Conservation (phyloP, 2,113 vertebrate genomes). For the Numenius arquata region DNA sequence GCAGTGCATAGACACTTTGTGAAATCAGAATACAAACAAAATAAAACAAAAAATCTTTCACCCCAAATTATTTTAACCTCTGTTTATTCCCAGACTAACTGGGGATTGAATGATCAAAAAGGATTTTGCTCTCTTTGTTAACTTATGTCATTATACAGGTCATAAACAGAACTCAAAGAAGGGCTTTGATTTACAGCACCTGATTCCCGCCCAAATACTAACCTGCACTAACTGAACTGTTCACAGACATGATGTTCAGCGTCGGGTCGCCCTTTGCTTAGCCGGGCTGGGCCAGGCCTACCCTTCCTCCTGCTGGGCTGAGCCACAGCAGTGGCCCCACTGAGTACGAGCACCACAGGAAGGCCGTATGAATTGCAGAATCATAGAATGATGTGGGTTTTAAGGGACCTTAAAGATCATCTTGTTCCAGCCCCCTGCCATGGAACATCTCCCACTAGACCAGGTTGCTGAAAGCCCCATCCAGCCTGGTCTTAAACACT, state of each 20-base stretch:
- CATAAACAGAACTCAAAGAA: background rate
- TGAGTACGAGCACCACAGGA: rapidly evolving
- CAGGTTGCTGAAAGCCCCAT: background rate
- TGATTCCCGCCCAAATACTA: background rate
- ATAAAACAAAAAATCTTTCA: background rate
- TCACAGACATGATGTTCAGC: background rate
- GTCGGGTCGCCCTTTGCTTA: background rate
- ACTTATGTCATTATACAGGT: background rate
- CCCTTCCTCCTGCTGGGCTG: background rate
- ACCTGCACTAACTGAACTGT: background rate
- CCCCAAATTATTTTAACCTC: background rate
- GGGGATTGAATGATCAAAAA: background rate
- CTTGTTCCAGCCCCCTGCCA: background rate
- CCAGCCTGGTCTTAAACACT: background rate
- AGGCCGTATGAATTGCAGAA: background rate
- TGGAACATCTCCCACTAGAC: background rate
- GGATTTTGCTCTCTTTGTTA: background rate
- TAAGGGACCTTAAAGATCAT: background rate
- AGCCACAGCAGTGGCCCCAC: no score
- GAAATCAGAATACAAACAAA: background rate
- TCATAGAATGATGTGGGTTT: background rate
- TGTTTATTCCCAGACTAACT: background rate
- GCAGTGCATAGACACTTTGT: no score
- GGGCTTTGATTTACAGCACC: no score
- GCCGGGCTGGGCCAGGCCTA: background rate